Evolutionary conservation across 2,888 invertebrate species (phyloP), one percentile per base, ranked within the genome.

Genomic region (Parasteatoda lunata): DNA sequence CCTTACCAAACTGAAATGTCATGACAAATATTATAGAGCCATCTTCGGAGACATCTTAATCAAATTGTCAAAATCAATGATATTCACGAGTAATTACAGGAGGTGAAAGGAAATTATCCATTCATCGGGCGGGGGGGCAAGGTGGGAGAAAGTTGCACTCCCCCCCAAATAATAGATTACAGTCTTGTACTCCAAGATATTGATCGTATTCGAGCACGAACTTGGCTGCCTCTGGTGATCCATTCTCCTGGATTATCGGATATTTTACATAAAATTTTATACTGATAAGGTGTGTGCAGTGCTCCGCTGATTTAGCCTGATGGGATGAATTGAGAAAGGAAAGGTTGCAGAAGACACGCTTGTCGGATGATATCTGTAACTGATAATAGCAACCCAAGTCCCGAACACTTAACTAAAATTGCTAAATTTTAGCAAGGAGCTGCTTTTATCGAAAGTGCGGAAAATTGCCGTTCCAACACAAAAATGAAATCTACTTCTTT

Each of bases 31-130:
- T 54, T 54, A 54, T 54, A 13, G 13, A 11, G 11, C 54, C 54
- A 54, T 54, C 54, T 54, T 54, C 11, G 54, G 54, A 54, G 54
- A 54, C 76, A 48, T 71, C 71, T 77, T 77, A 71, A 77, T 83
- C 83, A 83, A 77, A 83, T 77, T 83, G 77, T 83, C 83, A 72
- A 65, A 83, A 83, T 83, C 83, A 83, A 83, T 83, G 77, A 77
- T 77, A 71, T 83, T 72, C 83, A 65, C 66, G 71, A 80, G 66
- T 80, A 52, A 80, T 80, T 73, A 66, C 80, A 11, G 66, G 72
- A 7, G 51, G 59, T 70, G 45, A 9, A 15, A 6, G 51, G 59
- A 70, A 71, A 80, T 80, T 80, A 80, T 80, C 79, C 73, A 72
- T 80, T 66, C 73, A 66, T 66, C 13, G 45, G 72, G 80, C n/a